phyloP scores from a whole-genome alignment of 1,140 invertebrate species.

The Papilio polytes region DNA sequence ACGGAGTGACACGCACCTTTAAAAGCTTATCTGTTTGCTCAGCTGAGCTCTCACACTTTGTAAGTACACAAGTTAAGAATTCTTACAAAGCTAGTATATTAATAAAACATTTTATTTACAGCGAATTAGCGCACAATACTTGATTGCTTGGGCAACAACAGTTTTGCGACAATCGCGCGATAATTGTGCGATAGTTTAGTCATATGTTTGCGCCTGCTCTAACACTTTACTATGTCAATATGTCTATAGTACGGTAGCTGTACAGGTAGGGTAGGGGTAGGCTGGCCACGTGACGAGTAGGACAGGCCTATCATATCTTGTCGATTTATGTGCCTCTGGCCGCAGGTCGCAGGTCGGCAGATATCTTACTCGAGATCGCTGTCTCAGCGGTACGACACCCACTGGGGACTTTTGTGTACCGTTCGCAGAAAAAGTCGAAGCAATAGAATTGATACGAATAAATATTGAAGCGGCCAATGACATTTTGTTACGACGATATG shows the following conservation, averaged over 20 bases:
- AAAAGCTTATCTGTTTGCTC: conserved; percentile 3
- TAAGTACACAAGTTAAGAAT: neutral
- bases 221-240: neutral
- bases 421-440: conserved; percentile 49
- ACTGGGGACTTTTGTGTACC: conserved; percentile 47
- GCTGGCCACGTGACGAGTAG: neutral
- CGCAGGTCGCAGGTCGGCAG: conserved; percentile 57
- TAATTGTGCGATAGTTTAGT: too few species aligned
- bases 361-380: conserved; percentile 73
- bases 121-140: neutral
- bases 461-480: too few species aligned
- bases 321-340: conserved; percentile 51
- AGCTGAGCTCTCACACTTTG: neutral
- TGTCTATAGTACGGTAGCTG: neutral
- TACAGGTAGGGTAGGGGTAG: neutral
- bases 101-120: neutral
- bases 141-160: too few species aligned
- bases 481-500: too few species aligned
- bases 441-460: neutral
- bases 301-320: conserved; percentile 43
- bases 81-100: neutral
- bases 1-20: conserved; percentile 12
- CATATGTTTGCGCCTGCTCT: neutral
- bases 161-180: too few species aligned
- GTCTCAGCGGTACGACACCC: conserved; percentile 56